Base-by-base conservation (phyloP, 1,140 invertebrate genomes). In the Gyrodactylus salaris region DNA sequence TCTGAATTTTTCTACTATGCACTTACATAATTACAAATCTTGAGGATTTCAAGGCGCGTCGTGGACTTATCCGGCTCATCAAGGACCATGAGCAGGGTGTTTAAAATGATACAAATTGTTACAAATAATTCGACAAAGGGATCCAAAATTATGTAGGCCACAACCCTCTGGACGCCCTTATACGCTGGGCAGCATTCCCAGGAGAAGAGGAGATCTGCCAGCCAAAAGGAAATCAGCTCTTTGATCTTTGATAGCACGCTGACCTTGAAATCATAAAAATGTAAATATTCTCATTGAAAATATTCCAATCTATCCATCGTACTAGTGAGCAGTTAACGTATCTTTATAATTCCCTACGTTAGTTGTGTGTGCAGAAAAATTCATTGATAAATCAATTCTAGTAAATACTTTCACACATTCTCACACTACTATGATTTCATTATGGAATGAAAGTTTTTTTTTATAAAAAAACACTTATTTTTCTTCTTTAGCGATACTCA, bases 81-180 rank as follows among this genome's bases (percentile, higher is more conserved):
- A 79, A 94, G 83, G 19, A 91, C 91, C 92, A 97, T 96, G 83
- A 96, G 96, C 74, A 92, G 83, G 0, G 93, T 97, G 79, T 97
- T 97, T 76, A 94, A 88, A 72, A 95, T 88, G 82, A 97, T 97
- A 82, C 91, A 96, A 68, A 96, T 84, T 2, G 91, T 96, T 79
- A 97, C 96, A 82, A 96, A 95, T 75, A 96, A 84, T 80, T 97
- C 93, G 75, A 95, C 89, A 79, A 96, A 97, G 1, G 92, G 90
- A 84, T 96, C 91, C 81, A 95, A 92, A 73, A 96, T 91, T 76
- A 97, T 83, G 20, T 93, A 82, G 0, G 87, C 85, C n/a, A 94
- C 85, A 80, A 87, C 86, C 79, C 90, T 87, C 83, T 92, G 88
- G 78, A 94, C 85, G 79, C 86, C 87, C 75, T 91, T 83, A 88